phyloP scores from a whole-genome alignment of 2,888 invertebrate species.

The Cyrtodaria siliqua region DNA sequence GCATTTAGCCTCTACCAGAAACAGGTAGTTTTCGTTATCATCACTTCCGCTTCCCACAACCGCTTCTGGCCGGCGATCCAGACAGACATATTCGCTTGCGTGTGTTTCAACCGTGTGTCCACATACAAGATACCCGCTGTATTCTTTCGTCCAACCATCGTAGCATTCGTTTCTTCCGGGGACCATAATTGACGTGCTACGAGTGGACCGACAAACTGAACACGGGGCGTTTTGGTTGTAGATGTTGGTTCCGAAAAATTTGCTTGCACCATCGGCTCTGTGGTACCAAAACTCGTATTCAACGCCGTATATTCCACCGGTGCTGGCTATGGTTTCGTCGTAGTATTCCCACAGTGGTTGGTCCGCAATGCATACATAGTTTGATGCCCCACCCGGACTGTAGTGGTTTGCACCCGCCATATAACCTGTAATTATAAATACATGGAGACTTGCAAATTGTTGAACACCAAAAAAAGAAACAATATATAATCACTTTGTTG shows the following conservation, averaged over 20 bases:
- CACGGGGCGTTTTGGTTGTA: not conserved
- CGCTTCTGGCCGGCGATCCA: slow-evolving; percentile 21
- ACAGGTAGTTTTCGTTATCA: slow-evolving; percentile 10
- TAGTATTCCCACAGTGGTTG: slow-evolving; percentile 6
- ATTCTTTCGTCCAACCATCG: slow-evolving; percentile 2
- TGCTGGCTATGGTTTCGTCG: not conserved
- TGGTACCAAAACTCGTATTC: not conserved
- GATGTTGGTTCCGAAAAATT: not conserved
- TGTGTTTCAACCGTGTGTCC: slow-evolving; percentile 1
- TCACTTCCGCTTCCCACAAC: slow-evolving; percentile 4
- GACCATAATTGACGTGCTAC: slow-evolving; percentile 3
- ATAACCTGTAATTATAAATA: no score
- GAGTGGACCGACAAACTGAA: not conserved
- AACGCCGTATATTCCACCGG: not conserved
- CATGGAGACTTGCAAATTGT: no score
- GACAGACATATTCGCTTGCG: slow-evolving; percentile 17
- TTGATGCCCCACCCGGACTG: not conserved
- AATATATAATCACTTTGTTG: no score
- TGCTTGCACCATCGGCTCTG: not conserved
- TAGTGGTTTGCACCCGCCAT: not conserved
- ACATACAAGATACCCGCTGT: slow-evolving; percentile 2
- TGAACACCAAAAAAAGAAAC: no score
- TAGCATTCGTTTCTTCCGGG: slow-evolving; percentile 1
- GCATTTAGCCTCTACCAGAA: slow-evolving; percentile 22
- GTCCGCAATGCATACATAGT: not conserved